Percentiles rank a stretch among this genome's conserved stretches.
These are phyloP conservation scores for Barnardius zonarius DNA, from an alignment of 2,113 vertebrate genomes.

Conservation along the genomic window DNA sequence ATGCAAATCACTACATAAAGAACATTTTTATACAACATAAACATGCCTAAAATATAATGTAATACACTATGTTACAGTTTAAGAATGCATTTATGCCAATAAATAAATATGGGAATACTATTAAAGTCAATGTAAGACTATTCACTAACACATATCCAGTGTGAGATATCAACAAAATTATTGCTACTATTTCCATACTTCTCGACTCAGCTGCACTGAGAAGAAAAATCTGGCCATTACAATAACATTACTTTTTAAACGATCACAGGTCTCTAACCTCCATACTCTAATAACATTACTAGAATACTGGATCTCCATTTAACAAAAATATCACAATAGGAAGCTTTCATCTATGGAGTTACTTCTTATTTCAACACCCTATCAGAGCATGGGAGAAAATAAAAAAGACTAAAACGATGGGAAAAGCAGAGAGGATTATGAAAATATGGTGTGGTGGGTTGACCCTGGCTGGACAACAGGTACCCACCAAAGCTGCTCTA, in stretches of 20 bases:
- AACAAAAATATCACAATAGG: not conserved
- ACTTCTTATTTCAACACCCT: not conserved
- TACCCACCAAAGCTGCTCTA: not conserved
- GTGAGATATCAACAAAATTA: slow-evolving; percentile 1
- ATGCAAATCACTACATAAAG: not conserved
- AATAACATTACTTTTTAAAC: not conserved
- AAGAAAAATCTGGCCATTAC: slow-evolving; percentile 4
- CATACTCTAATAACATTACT: not conserved
- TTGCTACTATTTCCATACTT: not conserved
- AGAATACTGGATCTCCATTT: not conserved
- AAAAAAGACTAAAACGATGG: not conserved
- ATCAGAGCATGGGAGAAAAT: not conserved
- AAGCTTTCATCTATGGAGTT: not conserved
- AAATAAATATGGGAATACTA: slow-evolving; percentile 27
- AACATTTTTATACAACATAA: slow-evolving; percentile 8
- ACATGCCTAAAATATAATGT: not conserved
- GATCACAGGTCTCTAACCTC: not conserved
- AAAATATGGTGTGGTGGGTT: not conserved
- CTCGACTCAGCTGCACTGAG: not conserved
- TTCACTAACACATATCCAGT: slow-evolving; percentile 8
- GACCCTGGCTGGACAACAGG: not conserved
- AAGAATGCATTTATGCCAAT: slow-evolving; percentile 9
- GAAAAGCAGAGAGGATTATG: not conserved
- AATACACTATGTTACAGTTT: not conserved
- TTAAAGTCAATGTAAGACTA: slow-evolving; percentile 11